Conservation (phyloP, 2,888 invertebrate genomes). For the Amblyjoppa fuscipennis region DNA sequence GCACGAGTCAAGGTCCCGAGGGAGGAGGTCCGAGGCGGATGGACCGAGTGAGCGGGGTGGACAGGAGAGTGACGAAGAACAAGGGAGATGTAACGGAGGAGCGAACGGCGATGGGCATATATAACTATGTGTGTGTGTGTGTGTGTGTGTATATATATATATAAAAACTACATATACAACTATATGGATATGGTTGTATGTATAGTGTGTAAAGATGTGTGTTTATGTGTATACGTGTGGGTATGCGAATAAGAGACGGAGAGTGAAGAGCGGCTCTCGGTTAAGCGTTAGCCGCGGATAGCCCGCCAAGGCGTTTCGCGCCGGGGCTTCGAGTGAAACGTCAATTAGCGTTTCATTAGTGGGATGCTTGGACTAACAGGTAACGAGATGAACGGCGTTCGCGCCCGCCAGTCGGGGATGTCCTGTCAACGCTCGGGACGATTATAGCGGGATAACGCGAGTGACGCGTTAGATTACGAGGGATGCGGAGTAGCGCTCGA, state of each 20-base stretch:
- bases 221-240: neutral
- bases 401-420: constrained; percentile 28
- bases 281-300: constrained; percentile 57
- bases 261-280: constrained; percentile 59
- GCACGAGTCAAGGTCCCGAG: constrained; percentile 70
- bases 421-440: constrained; percentile 33
- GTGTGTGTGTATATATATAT: no score
- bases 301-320: constrained; percentile 51
- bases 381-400: constrained; percentile 20
- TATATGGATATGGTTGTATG: no score
- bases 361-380: constrained; percentile 52
- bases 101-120: constrained; percentile 20
- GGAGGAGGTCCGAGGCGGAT: constrained; percentile 45
- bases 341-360: constrained; percentile 77
- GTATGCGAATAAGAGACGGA: constrained; percentile 28
- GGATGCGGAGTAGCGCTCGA: neutral
- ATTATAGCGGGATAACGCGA: constrained; percentile 5
- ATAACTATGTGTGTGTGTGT: neutral
- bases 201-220: neutral
- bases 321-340: constrained; percentile 65
- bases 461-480: neutral
- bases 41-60: constrained; percentile 32
- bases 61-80: constrained; percentile 43
- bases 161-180: no score
- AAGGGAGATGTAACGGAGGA: constrained; percentile 16